Evolutionary conservation across 2,797 vertebrate genomes (phyloP).

Genomic region (Meriones psammophilus): DNA sequence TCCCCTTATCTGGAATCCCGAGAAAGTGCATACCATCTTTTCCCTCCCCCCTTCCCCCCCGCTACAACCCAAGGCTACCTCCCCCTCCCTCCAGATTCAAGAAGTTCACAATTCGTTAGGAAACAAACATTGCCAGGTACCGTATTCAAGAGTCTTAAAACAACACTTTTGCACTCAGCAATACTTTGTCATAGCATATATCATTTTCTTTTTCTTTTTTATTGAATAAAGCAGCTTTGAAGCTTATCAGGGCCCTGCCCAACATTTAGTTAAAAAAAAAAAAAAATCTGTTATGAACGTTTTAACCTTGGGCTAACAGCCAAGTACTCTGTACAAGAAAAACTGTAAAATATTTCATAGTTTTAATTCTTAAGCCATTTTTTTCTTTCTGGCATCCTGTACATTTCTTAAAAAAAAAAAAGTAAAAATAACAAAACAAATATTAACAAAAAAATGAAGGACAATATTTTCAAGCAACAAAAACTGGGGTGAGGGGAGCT

Average conservation of each 20-base stretch:
- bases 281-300: slow-evolving; percentile 89
- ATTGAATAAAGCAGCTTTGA: slow-evolving; percentile 95
- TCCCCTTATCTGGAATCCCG: slow-evolving; percentile 41
- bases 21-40: slow-evolving; percentile 70
- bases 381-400: slow-evolving; percentile 89
- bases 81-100: slow-evolving; percentile 78
- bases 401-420: slow-evolving; percentile 86
- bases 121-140: slow-evolving; percentile 87
- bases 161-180: slow-evolving; percentile 89
- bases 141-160: slow-evolving; percentile 88
- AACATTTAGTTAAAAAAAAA: slow-evolving; percentile 92
- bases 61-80: background rate
- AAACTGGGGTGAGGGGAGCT: slow-evolving; percentile 89
- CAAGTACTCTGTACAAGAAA: slow-evolving; percentile 91
- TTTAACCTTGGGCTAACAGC: slow-evolving; percentile 89
- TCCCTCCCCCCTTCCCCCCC: background rate
- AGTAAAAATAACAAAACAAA: slow-evolving; percentile 83
- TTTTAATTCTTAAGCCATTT: slow-evolving; percentile 92
- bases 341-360: slow-evolving; percentile 93
- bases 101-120: slow-evolving; percentile 87
- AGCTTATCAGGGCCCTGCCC: slow-evolving; percentile 97
- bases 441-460: slow-evolving; percentile 90
- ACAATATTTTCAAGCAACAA: slow-evolving; percentile 91
- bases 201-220: slow-evolving; percentile 87
- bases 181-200: slow-evolving; percentile 88